Base-by-base conservation (phyloP, 2,113 vertebrate genomes). In the Ctenodactylus gundi region DNA sequence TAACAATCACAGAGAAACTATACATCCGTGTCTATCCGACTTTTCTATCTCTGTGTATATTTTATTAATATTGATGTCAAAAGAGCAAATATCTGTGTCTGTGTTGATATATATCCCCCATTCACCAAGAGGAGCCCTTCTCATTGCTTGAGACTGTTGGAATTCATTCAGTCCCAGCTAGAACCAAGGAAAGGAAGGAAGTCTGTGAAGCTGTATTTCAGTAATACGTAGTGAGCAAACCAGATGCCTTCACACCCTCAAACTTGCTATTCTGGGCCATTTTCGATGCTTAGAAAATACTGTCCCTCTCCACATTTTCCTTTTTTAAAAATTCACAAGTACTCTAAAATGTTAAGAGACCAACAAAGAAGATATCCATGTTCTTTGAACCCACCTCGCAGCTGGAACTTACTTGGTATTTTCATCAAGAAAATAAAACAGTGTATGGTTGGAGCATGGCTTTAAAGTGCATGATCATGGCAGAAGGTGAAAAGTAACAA, bases 321-420 rank as follows among this genome's bases (percentile, higher is more conserved):
- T 93, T 76, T 51, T 65, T 92, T 78, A 65, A 68, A 73, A 92
- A 72, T 57, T 72, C 55, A 89, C 25, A 93, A 88, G 39, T 29
- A 34, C 6, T 70, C 77, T 29, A 25, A 83, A 57, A 83, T 39
- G 82, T 39, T 44, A 6, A 91, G 21, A 68, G 17, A 46, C 13
- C 77, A 86, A 62, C 57, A 51, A 49, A 67, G 39, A 46, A 70
- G 44, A 64, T 82, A 89, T 17, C 17, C 23, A 67, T 27, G 3
- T 13, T 3, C 29, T 3, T 41, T n/a, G n/a, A 80, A 57, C 9
- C 31, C 11, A 41, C 3, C 44, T 70, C 14, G 44, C 29, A 89
- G 34, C 60, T 55, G 85, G 68, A 3, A 68, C 29, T 31, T 83
- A 41, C 27, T 25, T 58, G 62, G 36, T 9, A n/a, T 72, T 95